Evolutionary conservation across 2,797 vertebrate genomes (phyloP), one percentile per base, ranked within the genome.

Genomic region (Ctenochaetus hawaiiensis): DNA sequence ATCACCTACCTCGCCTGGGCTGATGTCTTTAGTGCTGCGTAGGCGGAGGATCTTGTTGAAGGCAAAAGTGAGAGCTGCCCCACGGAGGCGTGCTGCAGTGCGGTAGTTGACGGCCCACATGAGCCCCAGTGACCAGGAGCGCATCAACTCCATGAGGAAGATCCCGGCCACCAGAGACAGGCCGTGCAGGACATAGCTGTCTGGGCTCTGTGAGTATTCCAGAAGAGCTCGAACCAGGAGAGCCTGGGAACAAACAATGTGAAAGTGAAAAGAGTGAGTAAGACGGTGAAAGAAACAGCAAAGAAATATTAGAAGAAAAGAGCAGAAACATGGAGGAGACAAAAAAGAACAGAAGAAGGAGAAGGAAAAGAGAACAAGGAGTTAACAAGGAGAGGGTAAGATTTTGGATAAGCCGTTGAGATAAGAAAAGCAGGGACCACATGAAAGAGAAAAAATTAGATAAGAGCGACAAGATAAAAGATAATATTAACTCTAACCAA

Each of bases 31-130:
- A 34, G 94, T 95, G 91, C 89, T 95, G 85, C 95, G 95, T 41
- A 96, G 92, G 26, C 84, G 89, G 20, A 97, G 94, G 78, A 96
- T 95, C 86, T 96, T 97, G 69, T 94, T 89, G 80, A 95, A 97
- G 72, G 96, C 96, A 47, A 96, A 91, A 4, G 94, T 92, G 23
- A 97, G 96, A 6, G 92, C 92, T 1, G 96, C 96, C 60, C 95
- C 96, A 4, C 95, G 90, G 59, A 97, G 92, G 26, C 96, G 95
- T 22, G 95, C 80, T 16, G 95, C 96, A 0, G 96, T 97, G 78
- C 96, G 95, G 85, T 96, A 97, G 93, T 94, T 96, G 85, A 96
- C 80, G 12, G 95, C 93, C 96, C 96, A 97, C 91, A 94, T 94
- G 61, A 96, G 88, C 10, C 93, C 94, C 84, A 96, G 70, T 52